Conservation (phyloP, 2,113 vertebrate species). For the Scatophagus argus region DNA sequence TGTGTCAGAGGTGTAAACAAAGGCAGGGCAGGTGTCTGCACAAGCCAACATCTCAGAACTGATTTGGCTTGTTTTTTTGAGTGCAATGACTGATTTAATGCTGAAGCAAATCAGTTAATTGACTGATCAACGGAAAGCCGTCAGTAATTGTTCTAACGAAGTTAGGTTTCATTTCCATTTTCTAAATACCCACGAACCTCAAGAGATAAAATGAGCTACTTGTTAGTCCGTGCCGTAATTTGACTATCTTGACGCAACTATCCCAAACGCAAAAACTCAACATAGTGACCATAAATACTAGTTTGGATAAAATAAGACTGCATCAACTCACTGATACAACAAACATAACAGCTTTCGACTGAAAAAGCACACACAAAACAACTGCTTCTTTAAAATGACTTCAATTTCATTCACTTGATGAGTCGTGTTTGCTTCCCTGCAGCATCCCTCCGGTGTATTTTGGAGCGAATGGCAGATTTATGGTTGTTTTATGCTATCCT, state of each 20-base stretch:
- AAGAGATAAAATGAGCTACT: slow-evolving; percentile 1
- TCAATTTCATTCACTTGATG: slow-evolving; percentile 53
- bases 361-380: slow-evolving; percentile 23
- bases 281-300: slow-evolving; percentile 19
- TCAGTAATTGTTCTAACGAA: not conserved
- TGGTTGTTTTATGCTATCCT: slow-evolving; percentile 59
- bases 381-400: slow-evolving; percentile 32
- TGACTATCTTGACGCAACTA: not conserved
- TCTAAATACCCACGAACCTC: not conserved
- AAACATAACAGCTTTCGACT: slow-evolving; percentile 15
- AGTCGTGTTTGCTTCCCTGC: slow-evolving; percentile 50
- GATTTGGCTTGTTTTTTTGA: not conserved
- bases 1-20: slow-evolving; percentile 46
- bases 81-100: not conserved
- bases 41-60: slow-evolving; percentile 1
- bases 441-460: slow-evolving; percentile 58
- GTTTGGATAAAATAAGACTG: slow-evolving; percentile 15
- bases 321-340: slow-evolving; percentile 4
- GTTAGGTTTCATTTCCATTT: not conserved
- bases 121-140: not conserved
- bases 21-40: not conserved
- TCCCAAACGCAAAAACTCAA: not conserved
- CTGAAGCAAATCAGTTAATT: not conserved
- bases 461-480: slow-evolving; percentile 40
- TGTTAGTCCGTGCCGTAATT: not conserved